phyloP scores from a whole-genome alignment of 2,888 invertebrate genomes.

The Suillia variegata region DNA sequence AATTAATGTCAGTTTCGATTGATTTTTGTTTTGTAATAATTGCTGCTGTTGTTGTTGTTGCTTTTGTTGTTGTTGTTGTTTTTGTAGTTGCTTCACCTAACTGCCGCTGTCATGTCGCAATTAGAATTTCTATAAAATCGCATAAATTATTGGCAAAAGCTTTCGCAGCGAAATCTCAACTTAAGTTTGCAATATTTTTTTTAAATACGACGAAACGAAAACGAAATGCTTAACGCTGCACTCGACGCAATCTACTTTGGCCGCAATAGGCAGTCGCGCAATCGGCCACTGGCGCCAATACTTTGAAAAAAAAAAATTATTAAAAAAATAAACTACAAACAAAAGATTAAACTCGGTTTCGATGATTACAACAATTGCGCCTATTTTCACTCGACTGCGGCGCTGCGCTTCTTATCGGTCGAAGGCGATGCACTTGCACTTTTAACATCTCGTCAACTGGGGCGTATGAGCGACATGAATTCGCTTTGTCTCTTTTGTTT shows the following conservation, averaged over 20 bases:
- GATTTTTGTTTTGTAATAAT: too few relatives aligned
- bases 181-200: neutral
- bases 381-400: too few relatives aligned
- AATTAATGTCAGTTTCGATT: neutral
- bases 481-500: neutral
- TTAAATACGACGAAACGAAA: neutral
- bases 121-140: neutral
- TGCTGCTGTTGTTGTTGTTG: too few relatives aligned
- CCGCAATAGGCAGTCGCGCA: neutral
- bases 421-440: neutral
- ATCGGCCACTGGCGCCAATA: neutral
- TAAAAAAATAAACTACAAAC: neutral
- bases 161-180: neutral
- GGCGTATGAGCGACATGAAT: constrained; percentile 3
- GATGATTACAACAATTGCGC: too few relatives aligned
- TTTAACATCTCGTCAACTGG: constrained; percentile 4
- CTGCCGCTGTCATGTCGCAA: constrained; percentile 1
- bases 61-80: too few relatives aligned
- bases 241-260: neutral
- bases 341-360: neutral
- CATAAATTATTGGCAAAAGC: neutral
- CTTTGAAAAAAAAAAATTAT: neutral
- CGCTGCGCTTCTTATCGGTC: constrained; percentile 1
- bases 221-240: neutral
- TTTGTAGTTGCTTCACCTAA: neutral